Evolutionary conservation across 2,888 invertebrate species (phyloP).

Genomic region (Drosophila nr. perissopoda): DNA sequence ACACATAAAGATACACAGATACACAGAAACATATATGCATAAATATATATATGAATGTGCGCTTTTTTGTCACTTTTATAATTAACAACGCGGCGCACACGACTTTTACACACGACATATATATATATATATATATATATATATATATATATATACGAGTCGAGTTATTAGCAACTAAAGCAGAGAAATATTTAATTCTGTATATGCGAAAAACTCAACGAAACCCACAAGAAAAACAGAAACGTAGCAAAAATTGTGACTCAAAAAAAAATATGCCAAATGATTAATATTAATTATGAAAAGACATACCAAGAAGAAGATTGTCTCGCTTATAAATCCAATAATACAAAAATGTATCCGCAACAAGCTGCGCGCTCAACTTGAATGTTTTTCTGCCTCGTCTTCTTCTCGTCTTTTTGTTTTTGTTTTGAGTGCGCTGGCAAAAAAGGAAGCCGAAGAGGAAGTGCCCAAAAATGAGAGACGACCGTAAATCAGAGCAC

Average conservation of each 20-base stretch:
- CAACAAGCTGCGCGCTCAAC: conserved; percentile 45
- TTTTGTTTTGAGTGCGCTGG: conserved; percentile 13
- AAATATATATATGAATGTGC: conserved; percentile 1
- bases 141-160: conserved; percentile 29
- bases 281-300: conserved; percentile 18
- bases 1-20: neutral
- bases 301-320: conserved; percentile 61
- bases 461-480: conserved; percentile 15
- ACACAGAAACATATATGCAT: conserved; percentile 9
- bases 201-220: conserved; percentile 17
- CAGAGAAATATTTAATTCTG: conserved; percentile 17
- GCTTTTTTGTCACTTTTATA: conserved; percentile 70
- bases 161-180: conserved; percentile 50
- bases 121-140: conserved; percentile 5
- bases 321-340: conserved; percentile 60
- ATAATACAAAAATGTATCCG: conserved; percentile 59
- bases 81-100: conserved; percentile 61
- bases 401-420: neutral
- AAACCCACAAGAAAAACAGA: conserved; percentile 25
- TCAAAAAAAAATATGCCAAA: conserved; percentile 32
- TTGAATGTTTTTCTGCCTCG: conserved; percentile 5
- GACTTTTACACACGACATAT: conserved; percentile 25
- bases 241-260: conserved; percentile 23
- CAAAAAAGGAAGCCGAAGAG: conserved; percentile 25
- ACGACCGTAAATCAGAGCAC: conserved; percentile 73